Percentiles rank a stretch among this genome's conserved stretches.
Conservation (phyloP, 2,888 invertebrate genomes). For the Entomobrya proxima region DNA sequence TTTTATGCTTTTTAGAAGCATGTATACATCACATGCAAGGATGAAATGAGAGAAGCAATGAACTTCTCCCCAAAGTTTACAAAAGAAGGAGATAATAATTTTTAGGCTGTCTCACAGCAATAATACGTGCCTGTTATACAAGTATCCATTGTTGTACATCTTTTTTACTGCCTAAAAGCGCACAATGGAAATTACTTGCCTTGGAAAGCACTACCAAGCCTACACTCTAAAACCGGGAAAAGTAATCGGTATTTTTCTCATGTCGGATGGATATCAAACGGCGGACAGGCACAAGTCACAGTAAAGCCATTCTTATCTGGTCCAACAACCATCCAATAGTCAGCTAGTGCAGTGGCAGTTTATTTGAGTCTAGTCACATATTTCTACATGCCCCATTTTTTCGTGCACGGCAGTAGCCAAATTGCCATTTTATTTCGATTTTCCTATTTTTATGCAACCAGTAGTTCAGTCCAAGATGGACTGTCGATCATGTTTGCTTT, state of each 20-base stretch:
- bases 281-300: too few relatives aligned
- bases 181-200: not conserved
- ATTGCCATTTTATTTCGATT: not conserved
- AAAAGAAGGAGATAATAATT: not conserved
- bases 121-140: not conserved
- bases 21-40: not conserved
- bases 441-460: not conserved
- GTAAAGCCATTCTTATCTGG: not conserved
- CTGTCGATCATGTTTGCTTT: not conserved
- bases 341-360: not conserved
- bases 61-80: not conserved
- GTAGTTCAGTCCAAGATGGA: not conserved
- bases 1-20: too few relatives aligned
- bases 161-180: not conserved
- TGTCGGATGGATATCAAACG: not conserved
- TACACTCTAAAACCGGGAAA: not conserved
- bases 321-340: not conserved
- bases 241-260: not conserved
- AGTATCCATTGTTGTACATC: not conserved
- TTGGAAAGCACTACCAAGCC: too few relatives aligned
- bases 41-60: not conserved
- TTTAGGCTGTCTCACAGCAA: not conserved
- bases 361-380: not conserved
- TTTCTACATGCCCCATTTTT: not conserved
- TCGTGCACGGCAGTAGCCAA: not conserved